phyloP scores from a whole-genome alignment of 2,113 vertebrate species.

The Eubucco bourcierii region DNA sequence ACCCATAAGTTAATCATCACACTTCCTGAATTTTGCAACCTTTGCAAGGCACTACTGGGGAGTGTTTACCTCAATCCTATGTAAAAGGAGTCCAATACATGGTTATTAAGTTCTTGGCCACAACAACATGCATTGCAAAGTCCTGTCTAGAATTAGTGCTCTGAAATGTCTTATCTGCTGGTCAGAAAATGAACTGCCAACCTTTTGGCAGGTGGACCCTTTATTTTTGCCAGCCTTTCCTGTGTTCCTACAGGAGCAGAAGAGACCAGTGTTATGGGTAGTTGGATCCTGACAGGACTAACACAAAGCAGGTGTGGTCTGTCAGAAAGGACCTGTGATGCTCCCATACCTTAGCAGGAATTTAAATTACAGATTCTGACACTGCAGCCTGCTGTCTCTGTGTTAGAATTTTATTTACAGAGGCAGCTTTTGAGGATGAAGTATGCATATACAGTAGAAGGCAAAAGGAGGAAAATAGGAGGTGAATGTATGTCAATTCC shows the following conservation, averaged over 20 bases:
- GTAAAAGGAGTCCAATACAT: background rate
- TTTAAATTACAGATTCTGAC: background rate
- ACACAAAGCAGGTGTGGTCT: background rate
- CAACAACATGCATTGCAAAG: background rate
- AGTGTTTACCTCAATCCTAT: background rate
- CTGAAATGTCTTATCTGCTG: background rate
- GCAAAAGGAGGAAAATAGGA: background rate
- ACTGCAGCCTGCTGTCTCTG: background rate
- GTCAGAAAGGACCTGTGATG: background rate
- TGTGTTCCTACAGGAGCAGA: background rate
- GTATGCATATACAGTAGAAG: background rate
- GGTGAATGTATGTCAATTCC: background rate
- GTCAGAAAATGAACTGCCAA: background rate
- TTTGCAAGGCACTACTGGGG: background rate
- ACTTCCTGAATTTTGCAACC: background rate
- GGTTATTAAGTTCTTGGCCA: background rate
- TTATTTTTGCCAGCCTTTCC: background rate
- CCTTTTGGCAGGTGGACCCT: background rate
- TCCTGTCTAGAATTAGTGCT: background rate
- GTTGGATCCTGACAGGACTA: background rate
- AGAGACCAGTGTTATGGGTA: background rate
- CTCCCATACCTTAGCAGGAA: background rate
- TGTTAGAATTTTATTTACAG: background rate
- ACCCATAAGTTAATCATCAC: background rate
- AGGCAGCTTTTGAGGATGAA: background rate